Conservation (phyloP, 2,797 vertebrate species). For the Coccyzus lansbergi region DNA sequence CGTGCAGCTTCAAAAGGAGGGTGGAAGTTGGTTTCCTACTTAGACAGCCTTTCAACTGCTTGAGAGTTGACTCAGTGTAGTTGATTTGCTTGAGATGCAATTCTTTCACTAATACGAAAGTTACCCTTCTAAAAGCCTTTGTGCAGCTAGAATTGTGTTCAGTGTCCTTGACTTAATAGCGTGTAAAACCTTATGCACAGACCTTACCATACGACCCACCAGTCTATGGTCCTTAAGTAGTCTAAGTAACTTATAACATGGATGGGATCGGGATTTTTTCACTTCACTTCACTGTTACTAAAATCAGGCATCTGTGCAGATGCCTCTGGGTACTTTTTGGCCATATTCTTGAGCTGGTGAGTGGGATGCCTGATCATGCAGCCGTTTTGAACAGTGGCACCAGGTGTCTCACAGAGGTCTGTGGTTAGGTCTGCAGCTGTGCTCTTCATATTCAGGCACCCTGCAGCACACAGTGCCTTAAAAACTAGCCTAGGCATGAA, state of each 20-base stretch:
- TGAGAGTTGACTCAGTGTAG: neutral
- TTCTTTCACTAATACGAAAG: neutral
- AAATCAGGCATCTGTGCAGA: neutral
- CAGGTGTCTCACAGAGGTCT: neutral
- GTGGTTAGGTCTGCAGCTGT: neutral
- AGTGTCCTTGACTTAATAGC: neutral
- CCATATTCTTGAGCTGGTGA: neutral
- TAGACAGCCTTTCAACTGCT: neutral
- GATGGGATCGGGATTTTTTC: neutral
- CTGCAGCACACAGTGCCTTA: neutral
- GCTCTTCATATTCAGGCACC: neutral
- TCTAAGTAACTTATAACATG: neutral
- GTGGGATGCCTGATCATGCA: fast-evolving
- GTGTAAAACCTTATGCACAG: neutral
- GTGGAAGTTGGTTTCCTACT: neutral
- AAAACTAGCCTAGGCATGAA: neutral
- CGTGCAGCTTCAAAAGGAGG: neutral
- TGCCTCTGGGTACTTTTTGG: neutral
- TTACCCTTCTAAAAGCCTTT: neutral
- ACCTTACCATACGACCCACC: neutral
- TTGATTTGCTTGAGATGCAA: neutral
- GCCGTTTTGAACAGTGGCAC: neutral
- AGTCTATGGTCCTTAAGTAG: neutral
- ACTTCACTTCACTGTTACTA: neutral
- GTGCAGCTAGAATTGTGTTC: neutral